These are phyloP conservation scores for Encarsia formosa DNA, from an alignment of 2,888 invertebrate species.

Conservation along the genomic window DNA sequence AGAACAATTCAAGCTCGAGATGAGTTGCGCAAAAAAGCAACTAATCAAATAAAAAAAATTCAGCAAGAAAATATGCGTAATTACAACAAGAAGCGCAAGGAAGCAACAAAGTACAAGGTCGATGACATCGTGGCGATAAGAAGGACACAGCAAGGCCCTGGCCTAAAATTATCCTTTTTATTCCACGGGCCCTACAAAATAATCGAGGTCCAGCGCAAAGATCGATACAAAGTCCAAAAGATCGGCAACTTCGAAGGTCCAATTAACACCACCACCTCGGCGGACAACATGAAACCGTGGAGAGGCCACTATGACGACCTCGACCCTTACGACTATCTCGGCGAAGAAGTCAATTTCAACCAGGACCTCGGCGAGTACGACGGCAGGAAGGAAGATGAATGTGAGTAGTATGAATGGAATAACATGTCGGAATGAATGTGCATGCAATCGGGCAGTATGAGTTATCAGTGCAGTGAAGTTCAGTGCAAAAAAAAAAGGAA, in stretches of 20 bases:
- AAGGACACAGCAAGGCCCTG: slow-evolving; percentile 24
- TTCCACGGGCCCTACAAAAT: slow-evolving; percentile 27
- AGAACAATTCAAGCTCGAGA: neutral
- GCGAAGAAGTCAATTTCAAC: too few relatives aligned
- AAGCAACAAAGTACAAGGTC: slow-evolving; percentile 13
- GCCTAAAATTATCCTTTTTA: slow-evolving; percentile 23
- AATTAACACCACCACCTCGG: slow-evolving; percentile 6
- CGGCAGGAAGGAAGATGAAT: too few relatives aligned
- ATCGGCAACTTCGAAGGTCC: neutral
- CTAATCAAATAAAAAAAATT: neutral
- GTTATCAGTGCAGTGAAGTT: too few relatives aligned
- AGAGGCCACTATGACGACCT: neutral
- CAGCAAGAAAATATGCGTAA: slow-evolving; percentile 9
- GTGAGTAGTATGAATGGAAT: too few relatives aligned
- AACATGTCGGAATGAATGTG: too few relatives aligned
- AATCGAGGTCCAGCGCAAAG: slow-evolving; percentile 31
- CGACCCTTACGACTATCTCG: too few relatives aligned
- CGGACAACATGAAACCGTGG: slow-evolving; percentile 19
- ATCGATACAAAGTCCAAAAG: slow-evolving; percentile 35
- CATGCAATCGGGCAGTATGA: too few relatives aligned
- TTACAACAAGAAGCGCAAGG: slow-evolving; percentile 26
- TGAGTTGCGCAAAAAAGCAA: neutral
- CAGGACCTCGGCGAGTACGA: too few relatives aligned
- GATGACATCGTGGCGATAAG: slow-evolving; percentile 26
- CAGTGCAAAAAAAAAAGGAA: too few relatives aligned